Percentiles rank a stretch among this genome's conserved stretches.
Evolutionary conservation across 2,797 vertebrate genomes (phyloP).

Genomic region (Spondyliosoma cantharus): DNA sequence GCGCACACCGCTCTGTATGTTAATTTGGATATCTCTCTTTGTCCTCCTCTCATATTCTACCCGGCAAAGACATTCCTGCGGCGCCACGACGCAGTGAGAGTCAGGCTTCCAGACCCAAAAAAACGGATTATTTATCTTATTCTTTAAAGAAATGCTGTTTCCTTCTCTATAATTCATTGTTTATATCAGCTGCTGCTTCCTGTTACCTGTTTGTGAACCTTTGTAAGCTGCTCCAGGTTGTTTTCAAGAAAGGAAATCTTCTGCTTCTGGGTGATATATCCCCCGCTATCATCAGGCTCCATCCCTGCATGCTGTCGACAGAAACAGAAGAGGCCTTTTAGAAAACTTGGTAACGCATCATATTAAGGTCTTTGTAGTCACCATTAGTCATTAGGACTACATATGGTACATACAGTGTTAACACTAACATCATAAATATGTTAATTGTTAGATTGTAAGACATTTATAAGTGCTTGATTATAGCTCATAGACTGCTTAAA

Average conservation of each 20-base stretch:
- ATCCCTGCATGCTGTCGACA: conserved; percentile 88
- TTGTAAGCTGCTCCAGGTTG: conserved; percentile 98
- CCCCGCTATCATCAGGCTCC: conserved; percentile 91
- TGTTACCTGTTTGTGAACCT: conserved; percentile 96
- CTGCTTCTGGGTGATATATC: conserved; percentile 94
- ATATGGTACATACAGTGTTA: too few relatives aligned
- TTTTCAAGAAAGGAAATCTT: conserved; percentile 99
- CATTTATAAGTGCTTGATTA: too few relatives aligned
- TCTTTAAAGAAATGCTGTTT: conserved; percentile 9
- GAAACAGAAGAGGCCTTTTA: conserved; percentile 31
- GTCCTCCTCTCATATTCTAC: conserved; percentile 8
- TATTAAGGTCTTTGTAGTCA: too few relatives aligned
- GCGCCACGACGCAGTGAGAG: background rate
- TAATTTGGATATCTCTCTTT: conserved; percentile 44
- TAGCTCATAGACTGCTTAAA: too few relatives aligned
- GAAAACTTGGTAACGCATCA: too few relatives aligned
- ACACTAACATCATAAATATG: too few relatives aligned
- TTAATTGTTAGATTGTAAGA: too few relatives aligned
- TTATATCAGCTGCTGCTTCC: background rate
- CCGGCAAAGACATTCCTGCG: conserved; percentile 6
- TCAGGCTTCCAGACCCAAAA: background rate
- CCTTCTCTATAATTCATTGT: background rate
- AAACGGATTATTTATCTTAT: conserved; percentile 4
- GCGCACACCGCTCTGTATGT: conserved; percentile 45
- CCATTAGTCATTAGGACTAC: too few relatives aligned